Base-by-base conservation (phyloP, 2,888 invertebrate species). In the Dolichopus griseipennis region DNA sequence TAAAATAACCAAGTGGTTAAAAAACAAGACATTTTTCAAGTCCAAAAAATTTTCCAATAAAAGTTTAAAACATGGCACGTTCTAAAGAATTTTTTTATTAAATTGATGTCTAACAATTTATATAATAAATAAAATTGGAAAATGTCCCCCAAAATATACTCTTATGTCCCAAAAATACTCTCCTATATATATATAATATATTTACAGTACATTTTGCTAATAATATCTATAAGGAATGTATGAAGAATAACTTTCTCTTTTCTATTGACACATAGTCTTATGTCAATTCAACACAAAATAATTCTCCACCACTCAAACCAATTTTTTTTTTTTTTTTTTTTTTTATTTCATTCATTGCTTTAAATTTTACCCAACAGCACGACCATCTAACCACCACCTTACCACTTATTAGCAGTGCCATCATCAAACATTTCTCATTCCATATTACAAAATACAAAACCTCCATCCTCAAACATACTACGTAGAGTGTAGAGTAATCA, bases 61-160 rank as follows among this genome's bases (percentile, higher is more conserved):
- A 52, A 52, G 9, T 52, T 52, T 52, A 6, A 2, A 52, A 9
- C 52, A 52, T n/a, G 18, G 52, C 15, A 52, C 15, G 15, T 15
- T 52, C 52, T 52, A 52, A 52, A 52, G 52, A 52, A 52, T 52
- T 18, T 52, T n/a, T 43, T 52, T 15, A 52, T n/a, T 52, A 52
- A 52, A 52, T 52, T 52, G 52, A 52, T 52, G 52, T 52, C 52
- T 52, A 18, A 52, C 52, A 52, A 52, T 52, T 52, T 52, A 52
- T 52, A 52, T 52, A 18, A 6, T n/a, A 18, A 52, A 52, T n/a
- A 18, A 41, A 52, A 52, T 52, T 2, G 52, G 18, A 5, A 52
- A 6, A n/a, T 9, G 18, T 10, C 43, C 43, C n/a, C n/a, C n/a
- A n/a, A n/a, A n/a, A n/a, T n/a, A n/a, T n/a, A n/a, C 4, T 15